Evolutionary conservation across 2,888 invertebrate genomes (phyloP).

Genomic region (Mesorhabditis spiculigera): DNA sequence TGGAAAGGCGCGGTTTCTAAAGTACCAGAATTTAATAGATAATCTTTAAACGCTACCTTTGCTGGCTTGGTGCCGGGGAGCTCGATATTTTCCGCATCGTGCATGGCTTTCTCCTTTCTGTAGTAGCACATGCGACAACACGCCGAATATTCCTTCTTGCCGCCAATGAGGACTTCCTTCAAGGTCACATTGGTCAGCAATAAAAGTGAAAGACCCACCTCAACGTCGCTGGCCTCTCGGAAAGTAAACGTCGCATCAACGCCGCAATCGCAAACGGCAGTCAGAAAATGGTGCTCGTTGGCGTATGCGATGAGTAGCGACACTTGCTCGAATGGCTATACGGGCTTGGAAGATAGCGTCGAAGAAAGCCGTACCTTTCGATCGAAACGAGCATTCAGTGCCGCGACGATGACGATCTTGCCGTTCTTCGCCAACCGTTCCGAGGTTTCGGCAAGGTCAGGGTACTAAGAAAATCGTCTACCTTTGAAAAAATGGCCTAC

Average conservation of each 20-base stretch:
- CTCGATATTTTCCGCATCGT: not conserved
- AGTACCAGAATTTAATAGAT: too few species aligned
- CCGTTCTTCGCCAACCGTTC: conserved; percentile 64
- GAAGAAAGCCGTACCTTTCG: conserved; percentile 49
- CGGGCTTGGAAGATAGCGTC: too few species aligned
- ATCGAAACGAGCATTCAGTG: conserved; percentile 65
- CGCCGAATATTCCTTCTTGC: not conserved
- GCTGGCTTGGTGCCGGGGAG: not conserved
- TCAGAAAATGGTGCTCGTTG: not conserved
- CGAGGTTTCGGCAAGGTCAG: conserved; percentile 64
- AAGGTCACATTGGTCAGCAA: not conserved
- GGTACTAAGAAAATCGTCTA: conserved; percentile 60
- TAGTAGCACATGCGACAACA: conserved; percentile 1
- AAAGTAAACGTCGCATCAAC: not conserved
- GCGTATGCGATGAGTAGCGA: not conserved
- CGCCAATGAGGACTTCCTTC: not conserved
- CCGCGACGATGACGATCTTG: conserved; percentile 65
- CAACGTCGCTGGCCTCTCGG: not conserved
- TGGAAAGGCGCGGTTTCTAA: too few species aligned
- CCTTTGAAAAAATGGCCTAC: conserved; percentile 53
- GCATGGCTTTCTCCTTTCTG: not conserved
- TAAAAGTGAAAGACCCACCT: not conserved
- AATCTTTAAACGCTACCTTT: not conserved
- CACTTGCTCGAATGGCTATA: not conserved
- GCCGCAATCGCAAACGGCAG: conserved; percentile 3